Evolutionary conservation across 2,888 invertebrate genomes (phyloP).

Genomic region (Heterodera filipjevi): DNA sequence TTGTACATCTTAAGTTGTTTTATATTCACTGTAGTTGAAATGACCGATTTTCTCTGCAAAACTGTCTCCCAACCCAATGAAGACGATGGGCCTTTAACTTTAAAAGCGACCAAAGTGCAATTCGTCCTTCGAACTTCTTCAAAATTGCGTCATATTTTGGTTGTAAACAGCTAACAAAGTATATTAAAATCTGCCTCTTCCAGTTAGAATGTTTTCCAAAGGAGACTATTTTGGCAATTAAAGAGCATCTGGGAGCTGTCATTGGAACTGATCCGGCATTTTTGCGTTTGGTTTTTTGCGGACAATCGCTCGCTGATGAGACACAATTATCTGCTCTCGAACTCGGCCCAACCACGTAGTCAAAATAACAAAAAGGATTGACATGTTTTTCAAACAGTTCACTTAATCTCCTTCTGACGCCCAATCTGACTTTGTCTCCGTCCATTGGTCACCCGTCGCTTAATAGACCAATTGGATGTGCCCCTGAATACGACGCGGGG

Average conservation of each 20-base stretch:
- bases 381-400: not conserved
- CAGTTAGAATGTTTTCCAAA: not conserved
- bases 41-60: not conserved
- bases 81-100: not conserved
- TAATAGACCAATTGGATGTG: not conserved
- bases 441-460: not conserved
- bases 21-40: not conserved
- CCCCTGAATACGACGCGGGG: not conserved
- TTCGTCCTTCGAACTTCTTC: not conserved
- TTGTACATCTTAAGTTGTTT: not conserved
- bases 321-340: slow-evolving; percentile 40
- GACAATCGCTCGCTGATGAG: slow-evolving; percentile 36
- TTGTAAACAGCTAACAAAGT: not conserved
- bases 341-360: slow-evolving; percentile 47
- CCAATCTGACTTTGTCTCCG: not conserved
- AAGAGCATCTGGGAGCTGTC: not conserved
- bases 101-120: not conserved
- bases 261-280: not conserved
- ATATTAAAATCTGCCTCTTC: not conserved
- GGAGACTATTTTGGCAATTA: not conserved
- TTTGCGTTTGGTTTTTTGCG: slow-evolving; percentile 45
- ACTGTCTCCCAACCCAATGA: not conserved
- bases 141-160: not conserved
- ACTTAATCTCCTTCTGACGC: not conserved
- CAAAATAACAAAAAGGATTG: not conserved